Conservation (phyloP, 53 echinoderm and acorn worm genomes). For the Crossaster papposus region DNA sequence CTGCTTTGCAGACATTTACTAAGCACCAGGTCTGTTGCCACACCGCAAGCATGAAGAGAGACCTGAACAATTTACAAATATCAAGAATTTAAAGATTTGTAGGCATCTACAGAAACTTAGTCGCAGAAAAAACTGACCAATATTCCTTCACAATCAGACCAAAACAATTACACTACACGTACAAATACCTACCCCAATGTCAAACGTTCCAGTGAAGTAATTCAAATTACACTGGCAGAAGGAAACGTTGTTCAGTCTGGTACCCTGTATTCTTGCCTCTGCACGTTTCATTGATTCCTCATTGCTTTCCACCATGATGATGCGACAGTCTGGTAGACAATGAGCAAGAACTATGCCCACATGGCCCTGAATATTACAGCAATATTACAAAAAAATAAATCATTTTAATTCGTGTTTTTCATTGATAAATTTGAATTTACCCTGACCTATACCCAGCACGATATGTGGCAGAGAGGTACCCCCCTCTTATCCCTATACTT, state of each 20-base stretch:
- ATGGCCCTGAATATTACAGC: conserved; percentile 85
- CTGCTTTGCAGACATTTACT: conserved; percentile 68
- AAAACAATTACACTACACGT: too few species aligned
- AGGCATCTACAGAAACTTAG: neutral
- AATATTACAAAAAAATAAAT: neutral
- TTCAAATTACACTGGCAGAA: conserved; percentile 87
- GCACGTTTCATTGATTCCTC: conserved; percentile 86
- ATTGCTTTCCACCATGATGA: conserved; percentile 89
- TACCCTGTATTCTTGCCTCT: conserved; percentile 59
- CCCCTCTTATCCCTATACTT: too few species aligned
- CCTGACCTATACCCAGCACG: too few species aligned
- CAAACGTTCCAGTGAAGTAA: conserved; percentile 79
- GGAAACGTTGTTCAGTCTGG: conserved; percentile 71
- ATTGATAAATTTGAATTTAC: too few species aligned
- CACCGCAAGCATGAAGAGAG: conserved; percentile 96
- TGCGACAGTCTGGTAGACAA: conserved; percentile 76
- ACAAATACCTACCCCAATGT: conserved; percentile 85
- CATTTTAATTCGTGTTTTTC: too few species aligned
- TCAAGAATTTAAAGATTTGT: neutral
- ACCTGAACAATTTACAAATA: conserved; percentile 63
- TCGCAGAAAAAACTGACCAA: too few species aligned
- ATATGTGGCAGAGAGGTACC: too few species aligned
- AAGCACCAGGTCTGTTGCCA: conserved; percentile 92
- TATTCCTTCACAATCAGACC: too few species aligned
- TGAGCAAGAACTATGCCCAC: conserved; percentile 89